phyloP scores from a whole-genome alignment of 2,888 invertebrate genomes.

The Catocala sponsa region DNA sequence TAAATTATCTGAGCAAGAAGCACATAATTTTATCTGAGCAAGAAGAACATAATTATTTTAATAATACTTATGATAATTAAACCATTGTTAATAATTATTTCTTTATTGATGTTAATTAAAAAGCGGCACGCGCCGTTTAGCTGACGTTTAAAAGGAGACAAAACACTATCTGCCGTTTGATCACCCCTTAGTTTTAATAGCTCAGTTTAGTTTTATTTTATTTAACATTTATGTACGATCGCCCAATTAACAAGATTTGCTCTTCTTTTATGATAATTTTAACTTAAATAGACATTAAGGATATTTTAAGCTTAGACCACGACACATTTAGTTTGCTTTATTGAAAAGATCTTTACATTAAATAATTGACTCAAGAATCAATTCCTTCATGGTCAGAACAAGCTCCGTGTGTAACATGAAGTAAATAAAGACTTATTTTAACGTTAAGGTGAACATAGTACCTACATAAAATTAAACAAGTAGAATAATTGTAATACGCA shows the following conservation, averaged over 20 bases:
- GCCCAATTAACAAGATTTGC: slow-evolving; percentile 20
- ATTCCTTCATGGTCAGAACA: no score
- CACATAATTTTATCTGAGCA: not conserved
- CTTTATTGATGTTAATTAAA: slow-evolving; percentile 51
- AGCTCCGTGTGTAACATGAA: no score
- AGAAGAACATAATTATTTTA: not conserved
- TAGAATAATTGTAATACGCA: no score
- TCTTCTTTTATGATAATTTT: no score
- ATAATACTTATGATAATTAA: not conserved
- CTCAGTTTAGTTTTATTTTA: slow-evolving; percentile 32
- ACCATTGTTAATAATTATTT: slow-evolving; percentile 42
- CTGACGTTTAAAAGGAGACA: slow-evolving; percentile 32
- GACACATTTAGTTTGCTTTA: no score
- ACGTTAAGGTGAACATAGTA: no score
- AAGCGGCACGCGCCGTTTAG: slow-evolving; percentile 48
- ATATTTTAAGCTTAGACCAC: no score
- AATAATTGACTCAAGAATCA: no score
- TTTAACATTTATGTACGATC: slow-evolving; percentile 15
- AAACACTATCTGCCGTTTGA: slow-evolving; percentile 39
- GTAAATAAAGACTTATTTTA: no score
- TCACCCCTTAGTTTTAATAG: slow-evolving; percentile 45
- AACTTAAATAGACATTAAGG: no score
- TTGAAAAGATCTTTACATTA: no score
- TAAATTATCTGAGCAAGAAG: not conserved
- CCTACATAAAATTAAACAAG: no score